A percentile compares a stretch with the other conserved stretches of the same genome.
phyloP scores from a whole-genome alignment of 2,888 invertebrate genomes.

The Atethmia centrago region DNA sequence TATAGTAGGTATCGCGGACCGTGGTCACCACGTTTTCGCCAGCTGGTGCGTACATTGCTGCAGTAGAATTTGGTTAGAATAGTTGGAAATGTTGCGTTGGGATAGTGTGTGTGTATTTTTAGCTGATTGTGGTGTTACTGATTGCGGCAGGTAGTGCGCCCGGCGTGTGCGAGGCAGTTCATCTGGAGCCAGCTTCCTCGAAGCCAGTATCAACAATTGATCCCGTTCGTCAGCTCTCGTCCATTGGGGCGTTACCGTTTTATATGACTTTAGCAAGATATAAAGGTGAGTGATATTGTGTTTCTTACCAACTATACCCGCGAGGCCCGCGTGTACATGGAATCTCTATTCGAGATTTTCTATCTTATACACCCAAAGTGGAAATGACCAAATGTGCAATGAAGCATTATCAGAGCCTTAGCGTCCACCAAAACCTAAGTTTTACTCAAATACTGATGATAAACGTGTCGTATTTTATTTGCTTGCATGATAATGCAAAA shows the following conservation, averaged over 20 bases:
- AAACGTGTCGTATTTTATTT: background rate
- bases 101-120: slow-evolving; percentile 69
- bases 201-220: slow-evolving; percentile 88
- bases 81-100: slow-evolving; percentile 68
- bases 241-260: slow-evolving; percentile 97
- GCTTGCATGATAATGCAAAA: slow-evolving; percentile 44
- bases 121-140: slow-evolving; percentile 72
- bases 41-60: slow-evolving; percentile 88
- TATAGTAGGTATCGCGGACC: slow-evolving; percentile 77
- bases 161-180: slow-evolving; percentile 83
- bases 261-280: slow-evolving; percentile 99
- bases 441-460: background rate
- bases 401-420: background rate
- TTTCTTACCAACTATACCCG: slow-evolving; percentile 24
- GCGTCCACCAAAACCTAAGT: background rate
- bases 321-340: slow-evolving; percentile 61
- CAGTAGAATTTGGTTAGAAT: slow-evolving; percentile 81
- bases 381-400: background rate
- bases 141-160: slow-evolving; percentile 86
- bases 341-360: slow-evolving; percentile 27
- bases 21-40: slow-evolving; percentile 89
- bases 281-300: slow-evolving; percentile 93
- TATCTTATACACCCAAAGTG: background rate
- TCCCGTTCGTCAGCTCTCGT: slow-evolving; percentile 92
- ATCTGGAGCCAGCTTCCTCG: slow-evolving; percentile 77